Percentiles rank a stretch among this genome's conserved stretches.
phyloP scores from a whole-genome alignment of 2,888 invertebrate genomes.

The Parapristionchus giblindavisi region DNA sequence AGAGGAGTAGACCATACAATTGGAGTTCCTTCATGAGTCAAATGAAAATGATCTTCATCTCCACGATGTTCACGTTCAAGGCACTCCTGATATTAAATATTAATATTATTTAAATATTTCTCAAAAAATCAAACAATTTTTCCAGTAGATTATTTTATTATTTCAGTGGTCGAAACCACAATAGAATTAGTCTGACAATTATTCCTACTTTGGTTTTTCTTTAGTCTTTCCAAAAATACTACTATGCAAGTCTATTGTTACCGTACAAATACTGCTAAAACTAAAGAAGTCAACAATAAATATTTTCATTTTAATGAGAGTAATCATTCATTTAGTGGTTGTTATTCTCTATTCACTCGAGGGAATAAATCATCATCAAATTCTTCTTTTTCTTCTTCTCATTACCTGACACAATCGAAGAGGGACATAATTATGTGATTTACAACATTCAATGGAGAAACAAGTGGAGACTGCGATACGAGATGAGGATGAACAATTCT shows the following conservation, averaged over 20 bases:
- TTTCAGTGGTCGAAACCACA: background rate
- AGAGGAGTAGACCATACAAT: slow-evolving; percentile 58
- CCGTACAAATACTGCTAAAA: background rate
- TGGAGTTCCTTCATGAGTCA: slow-evolving; percentile 51
- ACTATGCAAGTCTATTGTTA: too few relatives aligned
- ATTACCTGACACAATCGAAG: slow-evolving; percentile 78
- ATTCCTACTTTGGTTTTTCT: background rate
- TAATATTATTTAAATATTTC: background rate
- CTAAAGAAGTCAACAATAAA: background rate
- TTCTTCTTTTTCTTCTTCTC: too few relatives aligned
- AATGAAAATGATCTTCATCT: slow-evolving; percentile 36
- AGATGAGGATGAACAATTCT: slow-evolving; percentile 32
- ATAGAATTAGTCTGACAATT: background rate
- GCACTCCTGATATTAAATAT: slow-evolving; percentile 53
- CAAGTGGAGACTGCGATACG: slow-evolving; percentile 93
- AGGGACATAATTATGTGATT: slow-evolving; percentile 93
- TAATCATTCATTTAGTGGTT: too few relatives aligned
- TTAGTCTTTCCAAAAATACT: too few relatives aligned
- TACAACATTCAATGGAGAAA: slow-evolving; percentile 94
- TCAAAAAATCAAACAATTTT: background rate
- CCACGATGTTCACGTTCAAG: slow-evolving; percentile 48
- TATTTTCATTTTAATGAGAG: background rate
- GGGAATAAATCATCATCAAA: too few relatives aligned
- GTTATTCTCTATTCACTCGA: background rate
- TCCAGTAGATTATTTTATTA: background rate